Evolutionary conservation across 2,888 invertebrate genomes (phyloP).

Genomic region (Acanthosepion lycidas): DNA sequence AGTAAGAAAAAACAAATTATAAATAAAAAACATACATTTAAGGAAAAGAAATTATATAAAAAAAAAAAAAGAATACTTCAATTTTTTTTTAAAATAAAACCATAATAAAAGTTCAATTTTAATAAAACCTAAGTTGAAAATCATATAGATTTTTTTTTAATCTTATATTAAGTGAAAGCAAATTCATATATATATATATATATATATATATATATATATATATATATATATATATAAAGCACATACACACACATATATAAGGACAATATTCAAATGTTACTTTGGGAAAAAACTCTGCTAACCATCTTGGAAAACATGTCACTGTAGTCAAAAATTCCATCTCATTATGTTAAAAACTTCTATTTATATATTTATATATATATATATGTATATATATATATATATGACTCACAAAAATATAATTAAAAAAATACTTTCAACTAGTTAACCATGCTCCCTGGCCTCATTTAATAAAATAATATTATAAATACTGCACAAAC

Average conservation of each 20-base stretch:
- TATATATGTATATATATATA: too few relatives aligned
- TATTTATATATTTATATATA: too few relatives aligned
- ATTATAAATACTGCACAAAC: too few relatives aligned
- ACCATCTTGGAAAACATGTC: too few relatives aligned
- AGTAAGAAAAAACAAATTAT: neutral
- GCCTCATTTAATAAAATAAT: too few relatives aligned
- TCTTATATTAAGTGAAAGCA: conserved; percentile 11
- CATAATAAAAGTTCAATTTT: neutral
- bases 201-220: conserved; percentile 25
- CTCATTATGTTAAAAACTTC: too few relatives aligned
- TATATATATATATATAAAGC: neutral
- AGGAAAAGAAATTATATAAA: neutral
- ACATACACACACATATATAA: neutral
- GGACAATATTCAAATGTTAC: conserved; percentile 10
- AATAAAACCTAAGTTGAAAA: neutral
- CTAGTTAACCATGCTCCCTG: too few relatives aligned
- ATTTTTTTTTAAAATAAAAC: neutral
- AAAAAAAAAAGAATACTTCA: neutral
- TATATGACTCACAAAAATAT: too few relatives aligned
- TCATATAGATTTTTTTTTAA: neutral
- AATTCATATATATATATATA: neutral
- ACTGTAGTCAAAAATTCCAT: too few relatives aligned
- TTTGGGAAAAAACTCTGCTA: neutral
- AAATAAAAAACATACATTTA: neutral
- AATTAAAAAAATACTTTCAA: too few relatives aligned